Evolutionary conservation across 1,140 invertebrate genomes (phyloP).

Genomic region (Drosophila arizonae): DNA sequence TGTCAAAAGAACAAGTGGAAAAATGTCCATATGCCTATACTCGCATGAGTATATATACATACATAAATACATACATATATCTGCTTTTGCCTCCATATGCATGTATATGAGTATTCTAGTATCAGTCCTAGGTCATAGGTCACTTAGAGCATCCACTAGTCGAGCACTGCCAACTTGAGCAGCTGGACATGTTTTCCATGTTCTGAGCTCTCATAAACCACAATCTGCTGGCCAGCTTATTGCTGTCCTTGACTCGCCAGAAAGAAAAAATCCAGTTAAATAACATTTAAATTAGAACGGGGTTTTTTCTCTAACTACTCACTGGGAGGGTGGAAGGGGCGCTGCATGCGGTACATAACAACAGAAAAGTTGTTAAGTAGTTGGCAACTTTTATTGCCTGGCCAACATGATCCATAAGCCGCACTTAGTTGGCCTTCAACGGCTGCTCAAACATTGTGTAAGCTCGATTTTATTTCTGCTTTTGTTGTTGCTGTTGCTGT

Average conservation of each 20-base stretch:
- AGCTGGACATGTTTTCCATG: background rate
- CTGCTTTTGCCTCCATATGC: too few relatives aligned
- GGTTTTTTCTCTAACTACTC: constrained; percentile 10
- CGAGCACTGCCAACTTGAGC: too few relatives aligned
- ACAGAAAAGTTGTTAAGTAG: constrained; percentile 50
- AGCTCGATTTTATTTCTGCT: constrained; percentile 12
- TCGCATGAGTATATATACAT: too few relatives aligned
- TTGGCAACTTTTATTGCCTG: constrained; percentile 69
- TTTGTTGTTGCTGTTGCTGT: background rate
- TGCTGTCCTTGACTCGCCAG: constrained; percentile 10
- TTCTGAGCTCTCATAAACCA: background rate
- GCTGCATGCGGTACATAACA: constrained; percentile 29
- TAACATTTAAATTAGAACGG: constrained; percentile 43
- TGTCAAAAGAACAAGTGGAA: too few relatives aligned
- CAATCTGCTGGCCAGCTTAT: background rate
- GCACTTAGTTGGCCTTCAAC: constrained; percentile 50
- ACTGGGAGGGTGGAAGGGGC: too few relatives aligned
- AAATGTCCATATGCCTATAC: too few relatives aligned
- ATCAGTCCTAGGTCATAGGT: too few relatives aligned
- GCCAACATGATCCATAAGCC: constrained; percentile 35
- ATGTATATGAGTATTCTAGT: too few relatives aligned
- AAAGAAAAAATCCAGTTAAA: constrained; percentile 22
- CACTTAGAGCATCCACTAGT: too few relatives aligned
- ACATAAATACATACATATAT: too few relatives aligned
- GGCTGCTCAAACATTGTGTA: constrained; percentile 25